A percentile compares a stretch with the other conserved stretches of the same genome.
Conservation (phyloP, 2,113 vertebrate species). For the Scytalopus superciliaris region DNA sequence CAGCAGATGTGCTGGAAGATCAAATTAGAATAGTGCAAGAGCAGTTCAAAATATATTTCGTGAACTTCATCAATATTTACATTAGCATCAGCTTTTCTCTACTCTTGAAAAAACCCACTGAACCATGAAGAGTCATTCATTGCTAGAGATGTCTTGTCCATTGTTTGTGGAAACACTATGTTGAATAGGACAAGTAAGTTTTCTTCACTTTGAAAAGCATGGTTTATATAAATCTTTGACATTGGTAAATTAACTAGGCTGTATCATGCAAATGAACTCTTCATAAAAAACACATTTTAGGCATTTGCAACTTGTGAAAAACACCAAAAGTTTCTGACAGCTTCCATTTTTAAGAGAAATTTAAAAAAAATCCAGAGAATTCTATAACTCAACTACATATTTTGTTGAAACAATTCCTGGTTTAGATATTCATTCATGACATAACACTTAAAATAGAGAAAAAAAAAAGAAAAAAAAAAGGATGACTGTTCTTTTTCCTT, state of each 20-base stretch:
- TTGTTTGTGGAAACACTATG: neutral
- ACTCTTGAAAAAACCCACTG: neutral
- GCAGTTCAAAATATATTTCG: neutral
- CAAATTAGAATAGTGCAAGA: neutral
- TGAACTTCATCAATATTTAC: neutral
- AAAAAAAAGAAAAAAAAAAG: neutral
- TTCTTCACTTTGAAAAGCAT: neutral
- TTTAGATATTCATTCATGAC: neutral
- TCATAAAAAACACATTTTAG: neutral
- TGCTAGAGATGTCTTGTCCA: neutral
- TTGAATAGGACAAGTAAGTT: neutral
- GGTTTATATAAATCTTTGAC: neutral
- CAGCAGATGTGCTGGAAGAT: neutral
- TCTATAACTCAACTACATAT: neutral
- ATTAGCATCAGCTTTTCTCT: neutral
- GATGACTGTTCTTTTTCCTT: neutral
- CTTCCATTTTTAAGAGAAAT: neutral
- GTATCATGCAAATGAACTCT: accelerated
- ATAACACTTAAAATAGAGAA: neutral
- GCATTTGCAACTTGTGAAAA: neutral
- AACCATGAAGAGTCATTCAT: neutral
- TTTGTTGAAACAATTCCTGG: neutral
- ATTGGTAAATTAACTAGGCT: neutral
- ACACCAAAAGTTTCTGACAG: neutral
- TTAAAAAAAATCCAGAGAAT: neutral